phyloP scores from a whole-genome alignment of 2,888 invertebrate species.

The Galerucella pusilla region DNA sequence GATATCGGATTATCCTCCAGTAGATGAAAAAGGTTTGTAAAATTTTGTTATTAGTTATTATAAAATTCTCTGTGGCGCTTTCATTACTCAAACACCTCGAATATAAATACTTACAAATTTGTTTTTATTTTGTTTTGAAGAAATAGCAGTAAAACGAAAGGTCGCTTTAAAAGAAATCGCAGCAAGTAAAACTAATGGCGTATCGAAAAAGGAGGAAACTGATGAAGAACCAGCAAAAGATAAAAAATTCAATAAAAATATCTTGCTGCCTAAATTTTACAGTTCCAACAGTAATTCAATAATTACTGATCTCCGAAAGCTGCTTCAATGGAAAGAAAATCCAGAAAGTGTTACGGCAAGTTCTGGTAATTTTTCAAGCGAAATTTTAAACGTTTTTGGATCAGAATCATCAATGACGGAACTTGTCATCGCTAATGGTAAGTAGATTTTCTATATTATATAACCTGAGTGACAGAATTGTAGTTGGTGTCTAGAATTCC shows the following conservation, averaged over 20 bases:
- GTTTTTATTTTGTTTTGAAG: slow-evolving; percentile 42
- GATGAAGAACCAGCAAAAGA: slow-evolving; percentile 33
- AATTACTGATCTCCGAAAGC: slow-evolving; percentile 44
- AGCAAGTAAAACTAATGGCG: slow-evolving; percentile 15
- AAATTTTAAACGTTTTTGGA: slow-evolving; percentile 55
- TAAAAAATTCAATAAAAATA: slow-evolving; percentile 42
- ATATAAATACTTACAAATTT: not conserved
- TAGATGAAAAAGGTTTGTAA: slow-evolving; percentile 54
- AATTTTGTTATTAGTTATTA: not conserved
- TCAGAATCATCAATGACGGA: slow-evolving; percentile 48
- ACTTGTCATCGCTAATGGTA: slow-evolving; percentile 56
- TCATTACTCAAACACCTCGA: not conserved
- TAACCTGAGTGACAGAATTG: no score
- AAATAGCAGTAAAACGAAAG: slow-evolving; percentile 39
- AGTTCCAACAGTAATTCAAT: slow-evolving; percentile 36
- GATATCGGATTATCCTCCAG: slow-evolving; percentile 65
- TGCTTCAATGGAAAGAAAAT: slow-evolving; percentile 46
- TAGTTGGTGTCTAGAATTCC: no score
- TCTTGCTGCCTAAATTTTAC: slow-evolving; percentile 46
- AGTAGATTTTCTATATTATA: slow-evolving; percentile 39
- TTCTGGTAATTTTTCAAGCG: slow-evolving; percentile 32
- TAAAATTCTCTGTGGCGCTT: not conserved
- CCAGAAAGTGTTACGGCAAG: slow-evolving; percentile 14
- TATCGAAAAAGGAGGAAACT: slow-evolving; percentile 32
- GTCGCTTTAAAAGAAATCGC: slow-evolving; percentile 31